These are phyloP conservation scores for Sinotaia quadrata DNA, from an alignment of 2,888 invertebrate species.

Conservation along the genomic window DNA sequence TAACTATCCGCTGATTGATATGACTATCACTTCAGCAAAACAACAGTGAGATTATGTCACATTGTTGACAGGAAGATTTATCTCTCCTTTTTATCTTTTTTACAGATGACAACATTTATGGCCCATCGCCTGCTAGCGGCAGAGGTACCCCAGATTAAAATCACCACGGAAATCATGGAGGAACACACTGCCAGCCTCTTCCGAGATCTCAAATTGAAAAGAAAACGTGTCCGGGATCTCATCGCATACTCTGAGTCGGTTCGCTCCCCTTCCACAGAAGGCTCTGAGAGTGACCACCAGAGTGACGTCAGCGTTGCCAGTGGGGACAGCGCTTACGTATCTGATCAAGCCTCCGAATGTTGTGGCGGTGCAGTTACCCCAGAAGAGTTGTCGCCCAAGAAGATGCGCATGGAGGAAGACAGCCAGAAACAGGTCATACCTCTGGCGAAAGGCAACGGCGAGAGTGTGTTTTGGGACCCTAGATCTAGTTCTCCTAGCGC, in stretches of 20 bases:
- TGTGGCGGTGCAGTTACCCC: constrained; percentile 30
- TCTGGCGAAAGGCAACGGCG: neutral
- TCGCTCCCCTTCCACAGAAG: constrained; percentile 23
- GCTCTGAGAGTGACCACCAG: constrained; percentile 48
- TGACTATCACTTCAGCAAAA: too few species aligned
- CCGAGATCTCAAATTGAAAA: constrained; percentile 83
- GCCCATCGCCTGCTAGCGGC: neutral
- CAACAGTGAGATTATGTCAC: too few species aligned
- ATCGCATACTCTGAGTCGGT: constrained; percentile 79
- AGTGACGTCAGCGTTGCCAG: constrained; percentile 47
- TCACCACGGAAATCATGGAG: constrained; percentile 13
- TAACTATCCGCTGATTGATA: too few species aligned
- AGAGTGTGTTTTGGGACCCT: too few species aligned
- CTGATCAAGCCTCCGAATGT: constrained; percentile 36
- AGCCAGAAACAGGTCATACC: constrained; percentile 5
- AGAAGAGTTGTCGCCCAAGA: constrained; percentile 20
- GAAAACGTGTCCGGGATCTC: constrained; percentile 97
- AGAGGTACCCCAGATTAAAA: neutral
- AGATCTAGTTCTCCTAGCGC: neutral
- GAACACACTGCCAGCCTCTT: constrained; percentile 39
- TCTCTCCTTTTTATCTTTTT: neutral
- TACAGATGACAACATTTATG: constrained; percentile 14
- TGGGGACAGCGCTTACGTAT: constrained; percentile 51
- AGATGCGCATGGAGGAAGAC: constrained; percentile 5
- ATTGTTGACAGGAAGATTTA: neutral